phyloP scores from a whole-genome alignment of 2,113 vertebrate genomes.

The Numenius arquata region DNA sequence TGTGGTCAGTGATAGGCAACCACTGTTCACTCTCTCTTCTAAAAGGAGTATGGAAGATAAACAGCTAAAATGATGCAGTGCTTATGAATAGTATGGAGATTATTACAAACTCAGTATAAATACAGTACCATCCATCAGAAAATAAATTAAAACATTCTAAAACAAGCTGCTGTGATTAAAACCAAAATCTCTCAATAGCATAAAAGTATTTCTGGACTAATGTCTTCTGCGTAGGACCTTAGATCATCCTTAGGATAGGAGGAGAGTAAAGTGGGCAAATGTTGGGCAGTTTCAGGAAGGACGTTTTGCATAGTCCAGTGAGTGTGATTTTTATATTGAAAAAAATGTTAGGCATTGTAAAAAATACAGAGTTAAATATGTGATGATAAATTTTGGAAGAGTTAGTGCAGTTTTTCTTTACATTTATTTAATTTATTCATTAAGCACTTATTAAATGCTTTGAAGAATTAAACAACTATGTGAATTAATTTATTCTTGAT shows the following conservation, averaged over 20 bases:
- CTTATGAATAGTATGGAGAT: not conserved
- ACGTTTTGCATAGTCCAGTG: not conserved
- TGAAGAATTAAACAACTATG: not conserved
- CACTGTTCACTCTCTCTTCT: not conserved
- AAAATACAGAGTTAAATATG: not conserved
- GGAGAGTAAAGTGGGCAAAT: not conserved
- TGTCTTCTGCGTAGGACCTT: not conserved
- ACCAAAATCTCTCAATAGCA: not conserved
- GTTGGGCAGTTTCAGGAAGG: not conserved
- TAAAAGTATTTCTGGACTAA: not conserved
- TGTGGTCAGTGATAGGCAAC: not conserved
- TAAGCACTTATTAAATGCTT: not conserved
- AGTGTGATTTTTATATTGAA: not conserved
- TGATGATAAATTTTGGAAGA: not conserved
- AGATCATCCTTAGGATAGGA: not conserved
- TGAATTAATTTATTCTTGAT: not conserved
- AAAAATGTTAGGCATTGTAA: not conserved
- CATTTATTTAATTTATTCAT: not conserved
- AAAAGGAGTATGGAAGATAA: not conserved
- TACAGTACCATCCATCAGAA: not conserved
- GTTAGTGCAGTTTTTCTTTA: not conserved
- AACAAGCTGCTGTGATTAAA: not conserved
- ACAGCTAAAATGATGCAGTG: not conserved
- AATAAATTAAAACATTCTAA: not conserved
- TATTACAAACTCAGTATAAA: not conserved